phyloP scores from a whole-genome alignment of 2,888 invertebrate species.

The Mythimna vitellina region DNA sequence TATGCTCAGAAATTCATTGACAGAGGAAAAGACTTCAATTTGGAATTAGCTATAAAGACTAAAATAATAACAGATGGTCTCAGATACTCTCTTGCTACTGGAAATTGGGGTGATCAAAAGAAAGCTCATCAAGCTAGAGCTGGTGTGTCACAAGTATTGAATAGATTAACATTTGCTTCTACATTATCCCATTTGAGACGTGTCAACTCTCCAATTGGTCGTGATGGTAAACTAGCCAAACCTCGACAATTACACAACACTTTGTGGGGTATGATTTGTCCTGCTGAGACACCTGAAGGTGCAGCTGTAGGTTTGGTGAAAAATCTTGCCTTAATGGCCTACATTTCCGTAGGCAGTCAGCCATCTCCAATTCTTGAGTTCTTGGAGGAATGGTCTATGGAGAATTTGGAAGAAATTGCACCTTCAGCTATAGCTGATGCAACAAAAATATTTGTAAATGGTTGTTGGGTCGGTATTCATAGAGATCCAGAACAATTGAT shows the following conservation, averaged over 20 bases:
- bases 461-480: constrained; percentile 99
- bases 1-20: constrained; percentile 99
- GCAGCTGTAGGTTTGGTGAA: constrained; percentile 99
- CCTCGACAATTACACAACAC: constrained; percentile 99
- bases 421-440: constrained; percentile 99
- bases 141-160: constrained; percentile 99
- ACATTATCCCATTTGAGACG: constrained; percentile 99
- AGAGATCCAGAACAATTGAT: constrained; percentile 99
- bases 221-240: constrained; percentile 99
- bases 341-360: constrained; percentile 99
- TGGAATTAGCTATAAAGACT: constrained; percentile 98
- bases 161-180: constrained; percentile 99
- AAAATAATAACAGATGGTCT: constrained; percentile 99
- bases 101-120: constrained; percentile 99
- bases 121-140: constrained; percentile 99
- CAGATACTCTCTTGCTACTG: constrained; percentile 99
- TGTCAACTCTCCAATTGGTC: constrained; percentile 99
- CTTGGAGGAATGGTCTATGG: constrained; percentile 99
- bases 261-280: constrained; percentile 99
- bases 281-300: constrained; percentile 99
- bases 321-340: constrained; percentile 99
- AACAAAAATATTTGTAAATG: constrained; percentile 99
- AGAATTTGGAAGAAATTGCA: constrained; percentile 99
- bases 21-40: constrained; percentile 99
- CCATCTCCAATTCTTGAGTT: constrained; percentile 99